Base-by-base conservation (phyloP, 2,797 vertebrate genomes). In the Sebastes goodei region DNA sequence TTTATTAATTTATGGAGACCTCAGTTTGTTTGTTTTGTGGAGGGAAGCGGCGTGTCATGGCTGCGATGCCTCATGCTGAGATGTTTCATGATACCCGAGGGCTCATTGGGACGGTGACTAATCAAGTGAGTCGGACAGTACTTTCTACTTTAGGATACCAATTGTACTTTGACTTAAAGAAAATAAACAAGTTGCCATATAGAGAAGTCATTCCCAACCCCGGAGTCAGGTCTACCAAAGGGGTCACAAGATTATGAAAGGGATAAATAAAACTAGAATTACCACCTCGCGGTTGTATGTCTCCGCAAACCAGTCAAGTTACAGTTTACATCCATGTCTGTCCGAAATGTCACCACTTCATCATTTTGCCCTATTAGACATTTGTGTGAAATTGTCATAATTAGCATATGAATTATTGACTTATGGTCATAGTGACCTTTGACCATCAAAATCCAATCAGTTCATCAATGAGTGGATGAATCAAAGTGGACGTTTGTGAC, bases 11-110 rank as follows among this genome's bases (percentile, higher is more conserved):
- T 67, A 59, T 9, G 59, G 67, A 80, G 66, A 80, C 67, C 72
- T 89, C 60, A 64, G 62, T 80, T 79, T 81, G 67, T 78, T 84
- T 81, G 67, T 82, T 86, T 89, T 82, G 62, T 60, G 59, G 33
- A 74, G 75, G 74, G 80, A 80, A 79, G 60, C 82, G 27, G 66
- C 23, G 12, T 65, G 67, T 55, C 42, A 80, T 81, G 55, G 77
- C 78, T 69, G 72, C 20, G 4, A 6, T 2, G 73, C 78, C 74
- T 81, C 84, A 67, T 81, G 85, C 77, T 71, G 86, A 72, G 80
- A 78, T 59, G 23, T 63, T 85, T 79, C 79, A 71, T 29, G 10
- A 75, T 10, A 81, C 87, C 84, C 23, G 46, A 85, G 86, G 86
- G 74, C 86, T 85, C 86, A 72, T n/a, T 53, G 46, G 27, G 62